Base-by-base conservation (phyloP, 1,140 invertebrate species). In the Asbolus verrucosus region DNA sequence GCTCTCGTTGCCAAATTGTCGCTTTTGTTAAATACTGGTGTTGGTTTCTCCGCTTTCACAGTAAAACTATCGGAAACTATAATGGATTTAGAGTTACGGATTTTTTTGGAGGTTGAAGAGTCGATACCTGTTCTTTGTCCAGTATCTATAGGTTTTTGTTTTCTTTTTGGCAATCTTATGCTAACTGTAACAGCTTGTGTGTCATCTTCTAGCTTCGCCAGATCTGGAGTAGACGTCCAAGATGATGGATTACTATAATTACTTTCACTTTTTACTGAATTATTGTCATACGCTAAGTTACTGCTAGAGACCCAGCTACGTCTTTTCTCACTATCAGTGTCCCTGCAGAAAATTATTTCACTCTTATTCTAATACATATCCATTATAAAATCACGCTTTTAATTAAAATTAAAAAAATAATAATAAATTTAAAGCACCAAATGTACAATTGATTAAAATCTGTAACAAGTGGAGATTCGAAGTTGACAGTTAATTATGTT, bases 151-250 rank as follows among this genome's bases (percentile, higher is more conserved):
- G 68, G 67, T 72, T 70, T 67, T 85, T 83, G 83, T 73, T 86
- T 84, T 68, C 87, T 80, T 74, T 85, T 85, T 11, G 89, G 88
- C 70, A 91, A 81, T 69, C 86, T 88, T 41, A 91, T 77, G 76
- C 85, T 89, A 66, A 91, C 82, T 19, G 88, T 80, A 70, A 88
- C 83, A 69, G 83, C 74, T 69, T 77, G 72, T 2, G 82, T 78
- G 50, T 87, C 85, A 70, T 84, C 82, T 69, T 85, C 82, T 70
- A 85, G 77, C 67, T 83, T 80, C 62, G 86, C 87, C 75, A 91
- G 83, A 81, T 91, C 89, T 71, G 89, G 89, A 71, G 89, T 90
- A 66, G 90, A 91, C 70, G 88, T 89, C 90, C 90, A 91, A 65
- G 89, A 88, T 65, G 87, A 81, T 81, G 79, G 81, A 61, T 73